phyloP scores from a whole-genome alignment of 2,797 vertebrate species.

The Serranus cabrilla region DNA sequence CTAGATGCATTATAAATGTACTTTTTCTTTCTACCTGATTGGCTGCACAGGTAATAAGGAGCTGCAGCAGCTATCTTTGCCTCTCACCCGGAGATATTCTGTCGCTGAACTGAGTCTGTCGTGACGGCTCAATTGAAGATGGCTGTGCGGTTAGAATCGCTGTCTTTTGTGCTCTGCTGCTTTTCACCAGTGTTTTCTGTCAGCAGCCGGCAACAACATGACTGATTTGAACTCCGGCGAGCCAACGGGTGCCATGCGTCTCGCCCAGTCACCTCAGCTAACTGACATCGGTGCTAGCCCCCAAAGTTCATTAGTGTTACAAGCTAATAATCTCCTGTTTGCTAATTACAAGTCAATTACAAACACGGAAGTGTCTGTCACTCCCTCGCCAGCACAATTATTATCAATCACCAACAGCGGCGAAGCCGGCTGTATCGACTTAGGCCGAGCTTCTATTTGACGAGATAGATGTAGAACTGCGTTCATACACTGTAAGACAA shows the following conservation, averaged over 20 bases:
- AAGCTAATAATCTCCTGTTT: slow-evolving; percentile 72
- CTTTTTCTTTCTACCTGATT: slow-evolving; percentile 40
- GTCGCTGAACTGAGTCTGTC: slow-evolving; percentile 58
- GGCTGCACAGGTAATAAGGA: slow-evolving; percentile 22
- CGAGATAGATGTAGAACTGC: not conserved
- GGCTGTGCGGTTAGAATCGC: slow-evolving; percentile 57
- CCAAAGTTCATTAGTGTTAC: slow-evolving; percentile 71
- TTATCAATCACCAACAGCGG: slow-evolving; percentile 67
- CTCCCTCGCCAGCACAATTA: slow-evolving; percentile 52
- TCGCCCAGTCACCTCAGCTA: slow-evolving; percentile 61
- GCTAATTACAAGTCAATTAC: slow-evolving; percentile 78
- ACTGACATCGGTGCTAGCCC: slow-evolving; percentile 36
- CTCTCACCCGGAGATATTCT: slow-evolving; percentile 15
- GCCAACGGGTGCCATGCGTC: slow-evolving; percentile 36
- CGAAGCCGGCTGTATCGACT: slow-evolving; percentile 45
- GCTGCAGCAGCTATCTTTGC: slow-evolving; percentile 43
- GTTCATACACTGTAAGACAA: slow-evolving; percentile 5
- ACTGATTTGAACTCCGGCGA: slow-evolving; percentile 47
- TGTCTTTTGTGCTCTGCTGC: slow-evolving; percentile 61
- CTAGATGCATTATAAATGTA: slow-evolving; percentile 16
- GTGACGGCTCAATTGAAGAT: slow-evolving; percentile 59
- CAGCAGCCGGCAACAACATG: slow-evolving; percentile 57
- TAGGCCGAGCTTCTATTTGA: slow-evolving; percentile 7
- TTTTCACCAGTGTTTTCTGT: slow-evolving; percentile 63
- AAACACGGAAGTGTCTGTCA: slow-evolving; percentile 62